These are phyloP conservation scores for Anser brachyrhynchus DNA, from an alignment of 2,113 vertebrate genomes.

Conservation along the genomic window DNA sequence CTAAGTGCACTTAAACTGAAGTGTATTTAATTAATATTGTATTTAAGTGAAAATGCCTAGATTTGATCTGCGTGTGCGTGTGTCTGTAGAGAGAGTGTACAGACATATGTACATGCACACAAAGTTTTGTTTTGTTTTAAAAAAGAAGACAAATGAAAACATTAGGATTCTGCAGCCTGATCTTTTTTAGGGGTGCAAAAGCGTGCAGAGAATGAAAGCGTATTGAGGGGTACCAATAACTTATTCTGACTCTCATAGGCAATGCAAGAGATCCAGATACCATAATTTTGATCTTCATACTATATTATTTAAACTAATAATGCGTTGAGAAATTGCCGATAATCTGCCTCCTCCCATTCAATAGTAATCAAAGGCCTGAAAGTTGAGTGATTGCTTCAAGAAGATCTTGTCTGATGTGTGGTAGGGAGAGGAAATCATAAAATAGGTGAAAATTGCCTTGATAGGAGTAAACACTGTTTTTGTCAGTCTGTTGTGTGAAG, in stretches of 20 bases:
- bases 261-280: neutral
- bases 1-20: neutral
- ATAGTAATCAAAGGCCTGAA: neutral
- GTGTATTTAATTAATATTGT: neutral
- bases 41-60: neutral
- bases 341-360: neutral
- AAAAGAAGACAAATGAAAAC: neutral
- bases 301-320: neutral
- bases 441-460: neutral
- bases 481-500: neutral
- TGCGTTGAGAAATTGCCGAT: neutral
- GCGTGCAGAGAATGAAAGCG: neutral
- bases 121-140: no score
- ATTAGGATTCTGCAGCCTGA: neutral
- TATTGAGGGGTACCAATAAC: neutral
- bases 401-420: neutral
- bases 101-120: accelerated
- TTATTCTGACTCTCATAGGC: neutral
- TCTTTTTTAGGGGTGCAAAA: neutral
- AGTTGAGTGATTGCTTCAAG: neutral
- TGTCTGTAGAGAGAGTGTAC: neutral
- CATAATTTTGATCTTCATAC: neutral
- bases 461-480: neutral
- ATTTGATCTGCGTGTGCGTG: neutral
- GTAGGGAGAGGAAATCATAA: neutral